Evolutionary conservation across 2,113 vertebrate species (phyloP).

Genomic region (Hippocampus abdominalis): DNA sequence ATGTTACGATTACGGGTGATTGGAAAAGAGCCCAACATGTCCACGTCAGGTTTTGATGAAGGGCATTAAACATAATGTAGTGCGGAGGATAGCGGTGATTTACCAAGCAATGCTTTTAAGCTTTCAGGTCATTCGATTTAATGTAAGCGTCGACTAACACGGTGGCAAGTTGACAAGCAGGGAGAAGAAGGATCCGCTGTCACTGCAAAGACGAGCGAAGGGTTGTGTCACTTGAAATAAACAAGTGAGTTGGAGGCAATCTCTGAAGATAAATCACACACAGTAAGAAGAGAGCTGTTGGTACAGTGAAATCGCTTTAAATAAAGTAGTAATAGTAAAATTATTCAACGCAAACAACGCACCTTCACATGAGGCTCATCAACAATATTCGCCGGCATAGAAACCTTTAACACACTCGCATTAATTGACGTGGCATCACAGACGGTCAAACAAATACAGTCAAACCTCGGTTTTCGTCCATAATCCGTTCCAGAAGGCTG

Average conservation of each 20-base stretch:
- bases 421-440: too few relatives aligned
- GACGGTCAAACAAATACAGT: too few relatives aligned
- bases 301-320: not conserved
- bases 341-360: too few relatives aligned
- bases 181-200: slow-evolving; percentile 21
- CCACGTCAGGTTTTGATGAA: slow-evolving; percentile 4
- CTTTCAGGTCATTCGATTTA: slow-evolving; percentile 16
- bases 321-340: too few relatives aligned
- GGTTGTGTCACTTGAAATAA: not conserved
- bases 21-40: not conserved
- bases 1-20: not conserved
- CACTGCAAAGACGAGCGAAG: not conserved
- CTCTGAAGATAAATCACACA: slow-evolving; percentile 39
- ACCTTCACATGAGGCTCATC: too few relatives aligned
- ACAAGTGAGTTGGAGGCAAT: slow-evolving; percentile 32
- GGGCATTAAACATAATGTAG: slow-evolving; percentile 7
- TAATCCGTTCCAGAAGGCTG: too few relatives aligned
- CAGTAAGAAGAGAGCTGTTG: not conserved
- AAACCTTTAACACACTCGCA: too few relatives aligned
- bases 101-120: slow-evolving; percentile 11
- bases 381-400: too few relatives aligned
- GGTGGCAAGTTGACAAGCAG: slow-evolving; percentile 20
- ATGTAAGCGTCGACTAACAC: not conserved
- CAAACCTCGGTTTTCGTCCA: too few relatives aligned
- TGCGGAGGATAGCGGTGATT: not conserved